Evolutionary conservation across 2,888 invertebrate genomes (phyloP).

Genomic region (Opisthograptis luteolata): DNA sequence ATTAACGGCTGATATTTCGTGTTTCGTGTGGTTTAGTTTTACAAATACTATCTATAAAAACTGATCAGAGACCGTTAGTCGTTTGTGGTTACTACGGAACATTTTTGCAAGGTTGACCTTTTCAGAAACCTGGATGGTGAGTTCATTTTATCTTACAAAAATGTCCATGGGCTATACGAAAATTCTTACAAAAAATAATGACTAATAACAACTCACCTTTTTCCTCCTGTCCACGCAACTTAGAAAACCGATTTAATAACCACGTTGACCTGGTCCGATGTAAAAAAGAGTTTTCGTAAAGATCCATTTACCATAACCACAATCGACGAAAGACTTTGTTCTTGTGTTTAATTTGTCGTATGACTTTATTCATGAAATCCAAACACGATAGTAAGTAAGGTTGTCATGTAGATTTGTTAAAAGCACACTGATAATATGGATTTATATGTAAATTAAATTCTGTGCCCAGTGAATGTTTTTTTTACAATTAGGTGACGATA

Average conservation of each 20-base stretch:
- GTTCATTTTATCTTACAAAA: constrained; percentile 71
- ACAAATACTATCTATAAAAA: constrained; percentile 1
- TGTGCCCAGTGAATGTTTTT: not conserved
- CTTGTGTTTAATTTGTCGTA: not conserved
- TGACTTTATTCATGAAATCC: constrained; percentile 15
- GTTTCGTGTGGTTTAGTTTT: not conserved
- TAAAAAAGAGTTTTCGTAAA: constrained; percentile 65
- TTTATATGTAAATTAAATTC: not conserved
- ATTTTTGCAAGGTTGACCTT: constrained; percentile 76
- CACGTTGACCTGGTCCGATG: too few relatives aligned
- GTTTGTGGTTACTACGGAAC: constrained; percentile 63
- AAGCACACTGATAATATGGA: constrained; percentile 23
- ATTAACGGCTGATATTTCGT: not conserved
- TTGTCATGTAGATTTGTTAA: constrained; percentile 56
- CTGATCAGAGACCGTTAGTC: constrained; percentile 35
- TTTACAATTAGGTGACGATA: not conserved
- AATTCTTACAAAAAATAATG: constrained; percentile 51
- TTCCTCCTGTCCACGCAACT: constrained; percentile 11
- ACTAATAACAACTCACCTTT: not conserved
- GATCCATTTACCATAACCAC: constrained; percentile 58
- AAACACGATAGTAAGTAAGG: constrained; percentile 56
- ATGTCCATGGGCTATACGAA: constrained; percentile 69
- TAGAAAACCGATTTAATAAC: constrained; percentile 16
- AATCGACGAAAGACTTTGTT: constrained; percentile 44
- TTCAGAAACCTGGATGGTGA: constrained; percentile 82